Conservation (phyloP, 2,113 vertebrate genomes). For the Corydoras sp. region DNA sequence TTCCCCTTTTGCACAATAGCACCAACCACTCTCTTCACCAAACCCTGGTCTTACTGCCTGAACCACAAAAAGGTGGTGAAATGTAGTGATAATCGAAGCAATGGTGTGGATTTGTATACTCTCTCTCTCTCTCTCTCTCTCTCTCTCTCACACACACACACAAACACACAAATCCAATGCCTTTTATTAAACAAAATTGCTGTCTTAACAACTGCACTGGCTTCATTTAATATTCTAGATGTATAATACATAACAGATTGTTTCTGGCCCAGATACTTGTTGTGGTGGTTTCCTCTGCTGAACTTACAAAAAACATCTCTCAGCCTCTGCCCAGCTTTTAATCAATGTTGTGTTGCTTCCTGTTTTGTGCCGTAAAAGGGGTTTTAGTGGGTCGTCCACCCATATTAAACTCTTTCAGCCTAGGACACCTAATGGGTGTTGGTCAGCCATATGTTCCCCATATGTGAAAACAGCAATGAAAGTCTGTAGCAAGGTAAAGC, state of each 20-base stretch:
- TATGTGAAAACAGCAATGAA: constrained; percentile 24
- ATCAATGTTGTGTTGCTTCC: constrained; percentile 25
- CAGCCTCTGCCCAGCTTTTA: constrained; percentile 17
- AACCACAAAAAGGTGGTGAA: too few relatives aligned
- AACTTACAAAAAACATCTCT: constrained; percentile 11
- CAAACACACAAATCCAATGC: too few relatives aligned
- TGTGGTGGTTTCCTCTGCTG: background rate
- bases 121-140: too few relatives aligned
- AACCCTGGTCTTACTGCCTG: too few relatives aligned
- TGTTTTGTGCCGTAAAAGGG: constrained; percentile 17
- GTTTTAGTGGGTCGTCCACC: constrained; percentile 18
- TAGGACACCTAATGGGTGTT: constrained; percentile 13
- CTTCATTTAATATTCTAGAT: too few relatives aligned
- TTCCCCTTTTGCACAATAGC: too few relatives aligned
- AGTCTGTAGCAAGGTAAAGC: constrained; percentile 21
- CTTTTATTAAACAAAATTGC: too few relatives aligned
- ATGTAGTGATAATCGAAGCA: too few relatives aligned
- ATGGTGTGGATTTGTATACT: too few relatives aligned
- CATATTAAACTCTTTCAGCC: constrained; percentile 12
- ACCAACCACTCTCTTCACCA: too few relatives aligned
- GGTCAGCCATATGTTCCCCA: constrained; percentile 33
- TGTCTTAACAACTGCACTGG: background rate
- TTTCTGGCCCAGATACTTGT: background rate
- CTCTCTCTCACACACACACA: too few relatives aligned
- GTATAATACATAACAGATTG: too few relatives aligned